These are phyloP conservation scores for Lordiphosa andalusiaca DNA, from an alignment of 2,888 invertebrate species.

Conservation along the genomic window DNA sequence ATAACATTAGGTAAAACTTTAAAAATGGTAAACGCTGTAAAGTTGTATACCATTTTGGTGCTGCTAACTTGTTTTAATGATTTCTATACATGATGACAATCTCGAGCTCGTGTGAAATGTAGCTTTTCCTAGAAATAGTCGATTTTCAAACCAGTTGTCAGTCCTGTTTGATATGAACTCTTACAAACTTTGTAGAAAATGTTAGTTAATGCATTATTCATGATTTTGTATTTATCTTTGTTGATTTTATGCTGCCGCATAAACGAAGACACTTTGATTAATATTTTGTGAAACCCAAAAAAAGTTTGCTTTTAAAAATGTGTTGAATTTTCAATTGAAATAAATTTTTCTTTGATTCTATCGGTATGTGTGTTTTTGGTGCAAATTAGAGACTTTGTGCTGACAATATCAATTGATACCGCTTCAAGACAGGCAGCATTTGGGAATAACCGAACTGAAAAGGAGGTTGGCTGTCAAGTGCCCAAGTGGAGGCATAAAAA, in stretches of 20 bases:
- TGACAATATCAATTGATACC: constrained; percentile 34
- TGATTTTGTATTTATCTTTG: too few relatives aligned
- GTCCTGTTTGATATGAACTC: too few relatives aligned
- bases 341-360: constrained; percentile 41
- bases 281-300: constrained; percentile 11
- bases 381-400: constrained; percentile 3
- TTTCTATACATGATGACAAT: too few relatives aligned
- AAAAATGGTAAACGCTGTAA: too few relatives aligned
- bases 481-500: constrained; percentile 41
- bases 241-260: neutral
- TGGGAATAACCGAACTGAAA: constrained; percentile 38
- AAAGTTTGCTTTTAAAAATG: constrained; percentile 10
- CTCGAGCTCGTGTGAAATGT: too few relatives aligned
- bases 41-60: too few relatives aligned
- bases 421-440: constrained; percentile 9
- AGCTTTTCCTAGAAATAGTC: too few relatives aligned
- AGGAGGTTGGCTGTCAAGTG: constrained; percentile 64
- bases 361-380: neutral
- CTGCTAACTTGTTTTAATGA: too few relatives aligned
- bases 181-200: too few relatives aligned
- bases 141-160: too few relatives aligned
- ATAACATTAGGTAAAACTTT: too few relatives aligned
- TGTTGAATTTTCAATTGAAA: constrained; percentile 36
- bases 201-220: too few relatives aligned
- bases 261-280: constrained; percentile 7